Evolutionary conservation across 2,797 vertebrate species (phyloP).

Genomic region (Acanthopagrus latus): DNA sequence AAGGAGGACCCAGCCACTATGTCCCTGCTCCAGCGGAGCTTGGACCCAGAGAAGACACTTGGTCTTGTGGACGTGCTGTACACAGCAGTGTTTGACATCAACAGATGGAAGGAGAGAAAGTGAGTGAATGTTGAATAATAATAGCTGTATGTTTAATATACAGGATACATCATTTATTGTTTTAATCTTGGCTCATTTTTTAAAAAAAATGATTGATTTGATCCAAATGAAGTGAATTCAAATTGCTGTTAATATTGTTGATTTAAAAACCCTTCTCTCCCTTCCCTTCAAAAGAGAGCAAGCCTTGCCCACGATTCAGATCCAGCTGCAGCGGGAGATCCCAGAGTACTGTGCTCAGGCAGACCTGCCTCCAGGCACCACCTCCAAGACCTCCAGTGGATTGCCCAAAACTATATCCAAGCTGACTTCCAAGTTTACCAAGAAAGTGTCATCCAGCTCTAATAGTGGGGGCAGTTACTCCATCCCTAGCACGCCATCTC

Average conservation of each 20-base stretch:
- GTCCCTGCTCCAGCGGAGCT: constrained; percentile 96
- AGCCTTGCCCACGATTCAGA: constrained; percentile 95
- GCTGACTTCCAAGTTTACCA: constrained; percentile 97
- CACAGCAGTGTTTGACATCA: constrained; percentile 94
- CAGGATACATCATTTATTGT: too few species aligned
- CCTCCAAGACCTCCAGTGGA: constrained; percentile 92
- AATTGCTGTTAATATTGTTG: neutral
- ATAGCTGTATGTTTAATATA: neutral
- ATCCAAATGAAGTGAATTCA: neutral
- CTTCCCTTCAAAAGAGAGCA: constrained; percentile 88
- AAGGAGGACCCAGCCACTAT: constrained; percentile 99
- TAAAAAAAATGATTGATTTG: neutral
- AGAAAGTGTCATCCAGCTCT: constrained; percentile 92
- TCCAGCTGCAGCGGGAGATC: constrained; percentile 95
- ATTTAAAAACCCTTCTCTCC: constrained; percentile 18
- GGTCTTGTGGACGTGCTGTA: constrained; percentile 97
- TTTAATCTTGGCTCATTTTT: neutral
- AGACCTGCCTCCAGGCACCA: constrained; percentile 90
- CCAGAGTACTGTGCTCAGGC: constrained; percentile 90
- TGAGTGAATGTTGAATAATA: constrained; percentile 72
- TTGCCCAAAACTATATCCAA: constrained; percentile 98
- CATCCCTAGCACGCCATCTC: constrained; percentile 94
- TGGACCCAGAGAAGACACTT: constrained; percentile 97
- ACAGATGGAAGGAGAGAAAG: constrained; percentile 96
- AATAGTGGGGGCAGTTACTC: constrained; percentile 91